A percentile compares a stretch with the other conserved stretches of the same genome.
phyloP scores from a whole-genome alignment of 2,797 vertebrate genomes.

The Argentina silus region DNA sequence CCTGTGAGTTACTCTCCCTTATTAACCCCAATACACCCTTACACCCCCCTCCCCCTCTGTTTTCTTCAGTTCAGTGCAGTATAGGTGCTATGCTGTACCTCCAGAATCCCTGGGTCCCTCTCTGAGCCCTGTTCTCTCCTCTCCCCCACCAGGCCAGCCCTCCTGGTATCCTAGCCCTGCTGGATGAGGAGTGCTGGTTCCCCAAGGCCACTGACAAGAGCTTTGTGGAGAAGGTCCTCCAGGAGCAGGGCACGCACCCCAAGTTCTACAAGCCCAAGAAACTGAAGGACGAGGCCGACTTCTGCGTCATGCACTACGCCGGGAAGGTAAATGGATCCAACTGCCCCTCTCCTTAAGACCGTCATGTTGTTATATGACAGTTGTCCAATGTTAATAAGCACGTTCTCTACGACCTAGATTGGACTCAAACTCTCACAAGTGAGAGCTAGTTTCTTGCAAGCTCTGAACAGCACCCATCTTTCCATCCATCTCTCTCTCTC shows the following conservation, averaged over 20 bases:
- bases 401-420: background rate
- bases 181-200: constrained; percentile 99
- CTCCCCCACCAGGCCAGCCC: constrained; percentile 88
- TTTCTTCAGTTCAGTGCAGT: background rate
- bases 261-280: constrained; percentile 97
- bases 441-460: background rate
- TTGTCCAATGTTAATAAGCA: too few relatives aligned
- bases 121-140: constrained; percentile 1
- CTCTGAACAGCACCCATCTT: background rate
- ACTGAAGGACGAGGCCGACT: constrained; percentile 96
- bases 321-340: constrained; percentile 83
- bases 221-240: constrained; percentile 96
- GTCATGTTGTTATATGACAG: too few relatives aligned
- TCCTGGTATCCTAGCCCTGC: constrained; percentile 91
- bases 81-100: background rate
- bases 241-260: constrained; percentile 95
- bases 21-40: too few relatives aligned
- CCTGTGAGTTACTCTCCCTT: constrained; percentile 81
- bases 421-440: background rate
- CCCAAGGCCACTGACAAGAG: constrained; percentile 98
- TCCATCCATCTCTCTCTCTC: background rate
- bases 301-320: constrained; percentile 96
- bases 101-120: background rate
- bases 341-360: too few relatives aligned
- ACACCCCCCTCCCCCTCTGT: background rate